Evolutionary conservation across 2,113 vertebrate species (phyloP), one percentile per base, ranked within the genome.

Genomic region (Elaphurus davidianus): DNA sequence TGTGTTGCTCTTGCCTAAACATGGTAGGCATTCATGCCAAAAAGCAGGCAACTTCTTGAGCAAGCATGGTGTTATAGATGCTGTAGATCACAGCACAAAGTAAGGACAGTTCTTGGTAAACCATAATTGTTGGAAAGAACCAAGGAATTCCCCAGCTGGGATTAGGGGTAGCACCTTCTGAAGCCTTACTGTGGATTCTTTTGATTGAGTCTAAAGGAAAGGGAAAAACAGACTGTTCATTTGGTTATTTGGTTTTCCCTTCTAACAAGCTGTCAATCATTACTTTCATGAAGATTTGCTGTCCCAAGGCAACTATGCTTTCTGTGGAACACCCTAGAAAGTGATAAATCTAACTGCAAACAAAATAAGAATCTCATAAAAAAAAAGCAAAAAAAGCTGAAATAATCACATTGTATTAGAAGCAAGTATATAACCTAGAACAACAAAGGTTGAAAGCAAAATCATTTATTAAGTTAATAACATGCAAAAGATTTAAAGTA

Each of bases 91-190:
- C 6, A 90, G 81, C 11, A 28, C 28, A 45, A 45, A 74, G 74
- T 28, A 59, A 50, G 23, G n/a, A 74, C 12, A 67, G 52, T 97
- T 97, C 85, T 97, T 94, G 47, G 76, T 91, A 97, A 98, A 91
- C 47, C 62, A 76, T 55, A 89, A 84, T 95, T 93, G 33, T 30
- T 97, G 96, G 94, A 97, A 98, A 98, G 86, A 98, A 98, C 96
- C 97, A 91, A 98, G 59, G 71, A 97, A 95, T 84, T 97, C 71
- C 98, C 98, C 82, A 91, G 47, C 52, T 95, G 83, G 67, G 27
- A 76, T 84, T 36, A 97, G 96, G 91, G 94, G 36, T n/a, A 91
- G 85, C 57, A 95, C 95, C 86, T 90, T 64, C 7, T 43, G 10
- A 82, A 96, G 57, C 1, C 52, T 82, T 47, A 60, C n/a, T 13